Evolutionary conservation across 2,113 vertebrate genomes (phyloP).

Genomic region (Hippocampus guttulatus): DNA sequence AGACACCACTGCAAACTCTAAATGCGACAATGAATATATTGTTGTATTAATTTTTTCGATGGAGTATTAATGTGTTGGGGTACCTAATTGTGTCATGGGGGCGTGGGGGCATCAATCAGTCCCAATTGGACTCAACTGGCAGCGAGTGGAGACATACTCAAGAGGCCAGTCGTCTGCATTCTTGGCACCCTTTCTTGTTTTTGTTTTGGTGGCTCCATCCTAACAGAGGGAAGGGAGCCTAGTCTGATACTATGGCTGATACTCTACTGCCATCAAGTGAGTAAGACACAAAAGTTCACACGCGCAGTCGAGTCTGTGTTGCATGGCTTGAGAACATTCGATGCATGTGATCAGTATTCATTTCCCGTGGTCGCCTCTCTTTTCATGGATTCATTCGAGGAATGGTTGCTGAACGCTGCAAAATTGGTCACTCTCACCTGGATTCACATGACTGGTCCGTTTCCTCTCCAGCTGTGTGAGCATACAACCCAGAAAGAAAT

Average conservation of each 20-base stretch:
- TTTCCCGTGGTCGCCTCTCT: not conserved
- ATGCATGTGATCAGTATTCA: not conserved
- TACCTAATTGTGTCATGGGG: not conserved
- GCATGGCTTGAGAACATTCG: not conserved
- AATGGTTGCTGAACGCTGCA: conserved; percentile 17
- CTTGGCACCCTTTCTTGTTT: not conserved
- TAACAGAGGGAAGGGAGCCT: not conserved
- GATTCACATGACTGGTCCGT: conserved; percentile 52
- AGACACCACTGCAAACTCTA: not conserved
- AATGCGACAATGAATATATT: not conserved
- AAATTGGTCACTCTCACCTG: conserved; percentile 40
- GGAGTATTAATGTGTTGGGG: not conserved
- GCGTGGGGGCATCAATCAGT: not conserved
- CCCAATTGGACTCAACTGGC: not conserved
- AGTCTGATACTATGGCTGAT: conserved; percentile 13
- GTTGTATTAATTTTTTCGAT: not conserved
- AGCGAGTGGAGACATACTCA: not conserved
- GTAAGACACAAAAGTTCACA: not conserved
- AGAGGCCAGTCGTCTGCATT: conserved; percentile 16
- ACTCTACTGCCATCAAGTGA: conserved; percentile 61
- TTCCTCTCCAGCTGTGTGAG: conserved; percentile 40
- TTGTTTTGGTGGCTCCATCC: not conserved
- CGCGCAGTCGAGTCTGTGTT: not conserved
- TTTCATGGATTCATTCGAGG: conserved; percentile 16
- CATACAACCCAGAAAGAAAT: conserved; percentile 15